Evolutionary conservation across 2,113 vertebrate genomes (phyloP).

Genomic region (Labeo catla): DNA sequence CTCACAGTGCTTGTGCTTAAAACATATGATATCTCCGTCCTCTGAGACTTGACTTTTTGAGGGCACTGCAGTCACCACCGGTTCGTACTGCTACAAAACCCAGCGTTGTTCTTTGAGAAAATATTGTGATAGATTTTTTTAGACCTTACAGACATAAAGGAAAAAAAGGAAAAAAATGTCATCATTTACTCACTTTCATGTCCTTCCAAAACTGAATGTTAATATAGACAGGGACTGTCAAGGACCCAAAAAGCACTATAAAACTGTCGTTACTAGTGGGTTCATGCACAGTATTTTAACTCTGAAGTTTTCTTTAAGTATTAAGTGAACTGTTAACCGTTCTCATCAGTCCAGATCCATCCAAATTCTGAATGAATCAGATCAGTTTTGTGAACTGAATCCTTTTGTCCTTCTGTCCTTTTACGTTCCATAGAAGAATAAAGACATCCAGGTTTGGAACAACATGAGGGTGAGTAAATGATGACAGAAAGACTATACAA

Average conservation of each 20-base stretch:
- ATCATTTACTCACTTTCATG: background rate
- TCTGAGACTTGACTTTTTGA: conserved; percentile 45
- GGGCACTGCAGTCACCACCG: background rate
- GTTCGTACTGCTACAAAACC: background rate
- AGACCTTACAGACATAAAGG: background rate
- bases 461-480: background rate
- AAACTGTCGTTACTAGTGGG: background rate
- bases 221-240: background rate
- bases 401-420: background rate
- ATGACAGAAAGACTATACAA: background rate
- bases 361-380: background rate
- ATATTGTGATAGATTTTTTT: conserved; percentile 8
- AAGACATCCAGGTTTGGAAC: background rate
- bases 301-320: background rate
- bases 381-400: background rate
- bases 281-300: background rate
- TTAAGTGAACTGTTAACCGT: too few relatives aligned
- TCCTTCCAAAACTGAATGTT: background rate
- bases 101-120: conserved; percentile 19
- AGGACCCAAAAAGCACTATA: background rate
- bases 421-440: background rate
- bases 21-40: conserved; percentile 40
- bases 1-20: conserved; percentile 27
- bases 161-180: background rate
- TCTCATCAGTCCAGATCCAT: background rate